phyloP scores from a whole-genome alignment of 1,140 invertebrate species.

The Megathymus violae region DNA sequence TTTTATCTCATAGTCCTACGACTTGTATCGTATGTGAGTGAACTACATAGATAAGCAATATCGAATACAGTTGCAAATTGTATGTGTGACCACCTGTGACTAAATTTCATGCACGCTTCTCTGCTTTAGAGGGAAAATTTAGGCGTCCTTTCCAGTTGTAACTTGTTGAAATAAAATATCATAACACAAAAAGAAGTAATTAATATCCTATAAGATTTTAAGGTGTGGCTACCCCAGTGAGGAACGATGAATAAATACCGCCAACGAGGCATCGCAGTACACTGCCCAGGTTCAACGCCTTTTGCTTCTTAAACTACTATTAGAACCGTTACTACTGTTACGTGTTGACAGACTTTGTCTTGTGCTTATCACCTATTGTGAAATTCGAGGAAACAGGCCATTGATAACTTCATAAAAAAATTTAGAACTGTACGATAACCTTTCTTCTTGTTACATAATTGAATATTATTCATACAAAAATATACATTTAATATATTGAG shows the following conservation, averaged over 20 bases:
- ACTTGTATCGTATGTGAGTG: too few species aligned
- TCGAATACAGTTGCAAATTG: too few species aligned
- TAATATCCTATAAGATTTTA: neutral
- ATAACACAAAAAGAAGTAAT: neutral
- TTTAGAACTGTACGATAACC: constrained; percentile 2
- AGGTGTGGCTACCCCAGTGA: neutral
- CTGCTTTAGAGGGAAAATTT: too few species aligned
- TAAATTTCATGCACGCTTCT: too few species aligned
- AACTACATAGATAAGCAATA: too few species aligned
- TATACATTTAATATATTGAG: too few species aligned
- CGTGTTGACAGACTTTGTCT: neutral
- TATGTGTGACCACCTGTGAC: too few species aligned
- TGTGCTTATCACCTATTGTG: constrained; percentile 22
- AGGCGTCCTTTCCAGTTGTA: too few species aligned
- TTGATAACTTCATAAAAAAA: constrained; percentile 6
- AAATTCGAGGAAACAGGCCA: constrained; percentile 7
- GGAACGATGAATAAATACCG: constrained; percentile 60
- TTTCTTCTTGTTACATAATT: constrained; percentile 2
- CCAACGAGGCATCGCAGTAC: constrained; percentile 46
- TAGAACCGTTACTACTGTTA: neutral
- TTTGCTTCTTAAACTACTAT: constrained; percentile 24
- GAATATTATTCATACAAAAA: too few species aligned
- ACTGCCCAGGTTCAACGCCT: constrained; percentile 45
- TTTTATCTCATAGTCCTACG: too few species aligned
- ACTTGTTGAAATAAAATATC: too few species aligned